Percentiles rank a stretch among this genome's conserved stretches.
Conservation (phyloP, 2,113 vertebrate genomes). For the Peromyscus maniculatus region DNA sequence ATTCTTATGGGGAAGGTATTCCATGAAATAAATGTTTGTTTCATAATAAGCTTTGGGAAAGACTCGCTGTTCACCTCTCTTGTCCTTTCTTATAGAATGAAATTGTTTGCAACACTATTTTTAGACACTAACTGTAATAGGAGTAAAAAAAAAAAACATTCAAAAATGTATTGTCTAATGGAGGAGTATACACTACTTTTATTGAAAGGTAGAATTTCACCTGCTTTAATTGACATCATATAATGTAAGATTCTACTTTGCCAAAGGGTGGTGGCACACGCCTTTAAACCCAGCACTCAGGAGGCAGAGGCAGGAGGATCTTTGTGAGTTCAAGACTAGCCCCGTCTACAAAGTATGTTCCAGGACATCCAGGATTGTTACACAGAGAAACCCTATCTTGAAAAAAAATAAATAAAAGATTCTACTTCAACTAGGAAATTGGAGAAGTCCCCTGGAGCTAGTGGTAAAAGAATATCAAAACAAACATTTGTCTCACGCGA, state of each 20-base stretch:
- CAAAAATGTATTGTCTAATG: neutral
- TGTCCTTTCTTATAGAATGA: neutral
- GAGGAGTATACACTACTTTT: neutral
- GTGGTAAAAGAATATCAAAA: neutral
- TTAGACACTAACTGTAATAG: neutral
- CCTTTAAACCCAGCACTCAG: neutral
- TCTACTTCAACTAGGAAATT: neutral
- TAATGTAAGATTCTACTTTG: conserved; percentile 3
- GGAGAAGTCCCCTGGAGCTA: neutral
- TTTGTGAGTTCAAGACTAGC: neutral
- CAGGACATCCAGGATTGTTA: neutral
- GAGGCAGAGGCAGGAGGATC: neutral
- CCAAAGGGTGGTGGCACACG: neutral
- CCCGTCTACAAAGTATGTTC: neutral
- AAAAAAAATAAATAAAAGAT: neutral
- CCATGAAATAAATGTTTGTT: neutral
- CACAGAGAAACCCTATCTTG: neutral
- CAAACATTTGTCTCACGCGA: neutral
- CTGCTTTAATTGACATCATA: neutral
- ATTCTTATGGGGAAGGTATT: conserved; percentile 9
- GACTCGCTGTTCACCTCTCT: neutral
- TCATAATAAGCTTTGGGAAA: conserved; percentile 38
- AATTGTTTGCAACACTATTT: neutral
- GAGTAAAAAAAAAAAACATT: neutral
- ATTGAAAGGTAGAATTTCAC: neutral